Evolutionary conservation across 2,113 vertebrate genomes (phyloP).

Genomic region (Pampusana beccarii): DNA sequence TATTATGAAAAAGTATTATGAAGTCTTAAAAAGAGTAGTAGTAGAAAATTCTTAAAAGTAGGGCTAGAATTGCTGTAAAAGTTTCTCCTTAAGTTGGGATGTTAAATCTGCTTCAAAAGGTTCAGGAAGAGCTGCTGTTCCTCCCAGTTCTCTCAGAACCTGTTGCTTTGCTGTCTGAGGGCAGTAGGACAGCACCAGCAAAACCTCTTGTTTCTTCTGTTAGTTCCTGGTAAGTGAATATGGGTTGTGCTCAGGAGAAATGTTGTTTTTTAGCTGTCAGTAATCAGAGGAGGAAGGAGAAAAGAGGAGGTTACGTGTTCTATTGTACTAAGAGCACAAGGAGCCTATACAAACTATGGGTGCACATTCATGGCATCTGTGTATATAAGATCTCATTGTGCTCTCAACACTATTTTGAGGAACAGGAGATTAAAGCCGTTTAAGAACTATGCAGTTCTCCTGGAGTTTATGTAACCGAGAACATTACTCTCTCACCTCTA

Average conservation of each 20-base stretch:
- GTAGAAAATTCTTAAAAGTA: background rate
- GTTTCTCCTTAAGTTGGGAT: background rate
- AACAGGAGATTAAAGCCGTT: background rate
- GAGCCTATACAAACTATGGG: background rate
- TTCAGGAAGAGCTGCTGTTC: background rate
- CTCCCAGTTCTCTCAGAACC: background rate
- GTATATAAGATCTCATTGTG: background rate
- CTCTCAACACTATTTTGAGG: background rate
- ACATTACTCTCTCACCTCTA: background rate
- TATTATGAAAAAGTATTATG: background rate
- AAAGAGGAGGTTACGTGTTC: background rate
- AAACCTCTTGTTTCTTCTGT: background rate
- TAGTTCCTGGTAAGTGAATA: background rate
- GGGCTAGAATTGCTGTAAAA: background rate
- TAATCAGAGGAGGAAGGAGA: background rate
- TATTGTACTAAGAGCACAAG: background rate
- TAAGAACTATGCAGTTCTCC: background rate
- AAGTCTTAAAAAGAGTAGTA: background rate
- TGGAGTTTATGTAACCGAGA: background rate
- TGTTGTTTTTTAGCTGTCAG: background rate
- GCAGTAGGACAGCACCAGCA: background rate
- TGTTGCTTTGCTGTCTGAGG: background rate
- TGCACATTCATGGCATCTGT: fast-evolving
- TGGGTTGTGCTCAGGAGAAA: background rate
- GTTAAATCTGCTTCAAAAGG: background rate